Evolutionary conservation across 2,113 vertebrate species (phyloP), one percentile per base, ranked within the genome.

Genomic region (Lepisosteus oculatus): DNA sequence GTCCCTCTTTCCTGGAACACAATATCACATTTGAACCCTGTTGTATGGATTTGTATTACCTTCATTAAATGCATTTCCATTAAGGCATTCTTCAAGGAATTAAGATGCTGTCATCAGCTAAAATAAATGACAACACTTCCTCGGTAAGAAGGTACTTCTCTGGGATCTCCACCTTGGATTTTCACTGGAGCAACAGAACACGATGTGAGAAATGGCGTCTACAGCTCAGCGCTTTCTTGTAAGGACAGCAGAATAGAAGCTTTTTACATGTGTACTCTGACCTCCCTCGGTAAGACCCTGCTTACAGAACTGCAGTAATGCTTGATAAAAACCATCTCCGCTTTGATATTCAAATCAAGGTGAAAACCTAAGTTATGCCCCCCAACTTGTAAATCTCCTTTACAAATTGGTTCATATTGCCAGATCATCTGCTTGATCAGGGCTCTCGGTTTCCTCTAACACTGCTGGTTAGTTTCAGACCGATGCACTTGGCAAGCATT

Each of bases 401-500:
- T 68, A 59, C 68, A 59, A 44, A 59, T 70, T 8, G 68, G 55
- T 70, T 43, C 29, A 70, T 43, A 61, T 45, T 59, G 55, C 68
- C 56, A 59, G 42, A 42, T 59, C 43, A 70, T 70, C 55, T 68
- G 66, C 51, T 68, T 68, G 54, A 41, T 68, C 66, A 4, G 51
- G 66, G 66, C 51, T 29, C 47, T 68, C 51, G 17, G 8, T 68
- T 64, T 41, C 17, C 51, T 51, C 42, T 44, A 67, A 15, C 55
- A 6, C 55, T 43, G 68, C 68, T 70, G 56, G 68, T 69, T 59
- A 69, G 54, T 55, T 69, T 43, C 68, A 43, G 68, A 43, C 41
- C 55, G 7, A 6, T 61, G 42, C 42, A 6, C 12, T 44, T 61
- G 56, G 68, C 68, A 61, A 15, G 9, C 12, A 7, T 59, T n/a